These are phyloP conservation scores for Lagenorhynchus albirostris DNA, from an alignment of 2,113 vertebrate species.

Conservation along the genomic window DNA sequence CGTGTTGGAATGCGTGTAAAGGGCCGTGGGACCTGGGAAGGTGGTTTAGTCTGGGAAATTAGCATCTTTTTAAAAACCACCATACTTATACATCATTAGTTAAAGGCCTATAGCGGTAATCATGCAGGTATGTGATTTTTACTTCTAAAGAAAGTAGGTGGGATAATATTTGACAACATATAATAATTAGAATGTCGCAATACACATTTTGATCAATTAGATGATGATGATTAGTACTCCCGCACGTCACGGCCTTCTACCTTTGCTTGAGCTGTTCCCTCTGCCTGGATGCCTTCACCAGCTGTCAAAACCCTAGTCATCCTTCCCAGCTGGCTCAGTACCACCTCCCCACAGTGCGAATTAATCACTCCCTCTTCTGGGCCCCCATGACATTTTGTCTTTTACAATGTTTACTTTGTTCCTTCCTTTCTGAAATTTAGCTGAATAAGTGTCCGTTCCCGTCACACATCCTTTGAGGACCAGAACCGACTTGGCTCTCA, in stretches of 20 bases:
- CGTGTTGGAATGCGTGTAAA: constrained; percentile 53
- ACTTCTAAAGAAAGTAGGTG: constrained; percentile 10
- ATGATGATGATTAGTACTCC: background rate
- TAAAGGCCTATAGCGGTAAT: background rate
- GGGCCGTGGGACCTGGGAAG: background rate
- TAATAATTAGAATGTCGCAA: background rate
- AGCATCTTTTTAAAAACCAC: constrained; percentile 45
- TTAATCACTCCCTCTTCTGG: constrained; percentile 17
- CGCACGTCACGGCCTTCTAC: background rate
- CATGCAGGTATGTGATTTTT: constrained; percentile 9
- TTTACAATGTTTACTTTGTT: constrained; percentile 40
- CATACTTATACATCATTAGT: background rate
- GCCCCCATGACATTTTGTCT: constrained; percentile 32
- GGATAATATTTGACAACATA: background rate
- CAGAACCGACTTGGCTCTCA: background rate
- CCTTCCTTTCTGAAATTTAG: constrained; percentile 1
- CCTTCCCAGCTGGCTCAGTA: background rate
- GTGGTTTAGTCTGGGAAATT: constrained; percentile 40
- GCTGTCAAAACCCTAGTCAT: constrained; percentile 23
- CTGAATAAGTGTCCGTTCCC: background rate
- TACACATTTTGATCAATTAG: background rate
- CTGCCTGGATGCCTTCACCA: background rate
- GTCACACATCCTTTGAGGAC: background rate
- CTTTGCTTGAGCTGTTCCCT: background rate
- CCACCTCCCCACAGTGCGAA: background rate